Percentiles rank a stretch among this genome's conserved stretches.
These are phyloP conservation scores for Polietes domitor DNA, from an alignment of 2,888 invertebrate species.

Conservation along the genomic window DNA sequence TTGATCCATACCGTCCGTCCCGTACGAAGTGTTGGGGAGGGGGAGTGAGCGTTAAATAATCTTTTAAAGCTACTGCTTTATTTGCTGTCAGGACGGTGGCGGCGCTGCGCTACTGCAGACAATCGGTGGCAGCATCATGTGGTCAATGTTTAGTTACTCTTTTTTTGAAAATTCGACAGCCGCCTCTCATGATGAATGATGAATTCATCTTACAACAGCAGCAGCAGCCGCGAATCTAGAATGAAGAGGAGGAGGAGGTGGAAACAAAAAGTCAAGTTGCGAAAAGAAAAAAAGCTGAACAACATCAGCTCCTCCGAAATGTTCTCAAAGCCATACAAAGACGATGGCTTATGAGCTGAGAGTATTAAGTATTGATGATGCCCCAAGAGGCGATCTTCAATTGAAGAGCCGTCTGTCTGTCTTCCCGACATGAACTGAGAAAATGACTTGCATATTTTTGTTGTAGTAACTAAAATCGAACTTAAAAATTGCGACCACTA, in stretches of 20 bases:
- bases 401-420: no score
- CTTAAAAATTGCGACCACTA: conserved; percentile 35
- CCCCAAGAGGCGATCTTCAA: conserved; percentile 15
- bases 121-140: conserved; percentile 36
- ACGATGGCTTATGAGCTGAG: conserved; percentile 50
- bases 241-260: no score
- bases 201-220: conserved; percentile 32
- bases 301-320: conserved; percentile 1
- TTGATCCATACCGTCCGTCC: conserved; percentile 52
- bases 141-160: conserved; percentile 47
- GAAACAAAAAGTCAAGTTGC: background rate
- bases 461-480: conserved; percentile 14
- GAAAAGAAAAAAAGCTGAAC: conserved; percentile 7
- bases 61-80: conserved; percentile 65
- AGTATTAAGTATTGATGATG: conserved; percentile 52
- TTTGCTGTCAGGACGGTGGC: conserved; percentile 41
- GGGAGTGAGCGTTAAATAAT: conserved; percentile 66
- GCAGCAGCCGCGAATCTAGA: no score
- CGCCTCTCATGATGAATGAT: conserved; percentile 62
- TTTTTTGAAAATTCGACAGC: conserved; percentile 60
- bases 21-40: background rate
- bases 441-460: conserved; percentile 39
- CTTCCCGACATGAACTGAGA: background rate
- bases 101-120: background rate
- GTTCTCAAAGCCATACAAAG: conserved; percentile 32